Evolutionary conservation across 2,797 vertebrate genomes (phyloP), one percentile per base, ranked within the genome.

Genomic region (Schizothorax lantsangensis): DNA sequence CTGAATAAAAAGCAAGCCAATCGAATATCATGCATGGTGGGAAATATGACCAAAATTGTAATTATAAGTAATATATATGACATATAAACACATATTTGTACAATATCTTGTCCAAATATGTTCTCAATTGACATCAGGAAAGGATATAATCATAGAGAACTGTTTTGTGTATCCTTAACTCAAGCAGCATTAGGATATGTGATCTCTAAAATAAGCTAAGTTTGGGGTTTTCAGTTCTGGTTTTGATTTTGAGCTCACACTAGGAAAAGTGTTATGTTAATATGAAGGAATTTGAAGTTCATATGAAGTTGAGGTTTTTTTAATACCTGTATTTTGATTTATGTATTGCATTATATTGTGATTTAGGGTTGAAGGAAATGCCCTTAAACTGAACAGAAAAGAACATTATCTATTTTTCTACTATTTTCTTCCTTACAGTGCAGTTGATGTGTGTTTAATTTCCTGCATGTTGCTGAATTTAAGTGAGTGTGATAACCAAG

Each of bases 391-490:
- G 23, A 62, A 47, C 1, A 2, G 2, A 36, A 54, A 57, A 19
- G n/a, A 0, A 30, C 5, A 30, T 59, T n/a, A 54, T 57, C 6
- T 6, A 8, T 79, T 79, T 59, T 59, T 40, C 21, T 9, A 33
- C 2, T 52, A 38, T 38, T 40, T 62, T 62, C 12, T 43, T 43
- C 11, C 5, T 62, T 40, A 30, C 38, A 19, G n/a, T 64, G 57
- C n/a, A 6, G 81, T 62, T 62, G 33, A 14, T 59, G 49, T 77
- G 43, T 12, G 45, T 84, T 66, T 49, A 33, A 77, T 77, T 38
- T 40, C 30, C 73, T 68, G 30, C 83, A 66, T 64, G 54, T 64
- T 84, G 40, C 54, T 64, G 40, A 45, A 83, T 59, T 74, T 75
- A 47, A 84, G 12, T 17, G 30, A 75, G 52, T 75, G 71, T 74